phyloP scores from a whole-genome alignment of 2,113 vertebrate species.

The Brevimyrus niger region DNA sequence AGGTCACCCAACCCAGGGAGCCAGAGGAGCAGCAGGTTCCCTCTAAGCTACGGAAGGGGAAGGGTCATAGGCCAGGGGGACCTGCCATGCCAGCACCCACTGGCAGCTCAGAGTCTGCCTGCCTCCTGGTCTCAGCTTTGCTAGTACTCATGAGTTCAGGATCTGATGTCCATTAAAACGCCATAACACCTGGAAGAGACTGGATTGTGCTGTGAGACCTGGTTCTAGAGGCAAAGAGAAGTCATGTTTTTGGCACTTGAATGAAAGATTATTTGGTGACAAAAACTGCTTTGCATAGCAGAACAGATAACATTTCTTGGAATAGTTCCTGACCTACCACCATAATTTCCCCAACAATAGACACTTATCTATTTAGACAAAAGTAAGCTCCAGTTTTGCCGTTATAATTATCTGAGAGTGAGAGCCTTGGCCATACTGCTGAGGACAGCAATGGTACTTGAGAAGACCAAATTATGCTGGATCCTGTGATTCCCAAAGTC shows the following conservation, averaged over 20 bases:
- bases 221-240: background rate
- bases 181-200: background rate
- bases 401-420: too few species aligned
- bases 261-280: background rate
- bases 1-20: background rate
- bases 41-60: background rate
- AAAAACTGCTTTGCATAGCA: background rate
- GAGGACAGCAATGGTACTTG: background rate
- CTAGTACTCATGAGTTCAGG: too few species aligned
- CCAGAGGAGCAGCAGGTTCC: background rate
- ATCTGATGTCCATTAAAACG: background rate
- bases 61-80: background rate
- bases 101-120: too few species aligned
- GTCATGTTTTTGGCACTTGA: background rate
- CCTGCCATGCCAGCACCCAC: too few species aligned
- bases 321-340: background rate
- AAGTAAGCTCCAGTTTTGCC: too few species aligned
- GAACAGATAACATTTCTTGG: background rate
- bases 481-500: background rate
- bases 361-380: background rate
- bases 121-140: too few species aligned
- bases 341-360: background rate
- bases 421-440: too few species aligned
- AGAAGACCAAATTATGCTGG: background rate
- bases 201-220: background rate